phyloP scores from a whole-genome alignment of 2,797 vertebrate genomes.

The Acropternis orthonyx region DNA sequence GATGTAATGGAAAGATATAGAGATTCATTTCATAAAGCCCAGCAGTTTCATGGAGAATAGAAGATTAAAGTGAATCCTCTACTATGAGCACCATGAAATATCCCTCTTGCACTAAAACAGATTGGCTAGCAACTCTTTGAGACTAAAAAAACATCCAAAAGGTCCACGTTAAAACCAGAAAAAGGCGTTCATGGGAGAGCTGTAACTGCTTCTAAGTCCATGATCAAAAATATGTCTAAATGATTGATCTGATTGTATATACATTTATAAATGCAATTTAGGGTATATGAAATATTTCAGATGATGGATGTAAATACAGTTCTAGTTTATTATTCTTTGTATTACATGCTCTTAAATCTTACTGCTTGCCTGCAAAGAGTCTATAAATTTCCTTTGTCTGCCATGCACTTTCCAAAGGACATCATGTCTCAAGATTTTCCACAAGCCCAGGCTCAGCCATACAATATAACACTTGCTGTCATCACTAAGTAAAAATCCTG shows the following conservation, averaged over 20 bases:
- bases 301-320: not conserved
- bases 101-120: not conserved
- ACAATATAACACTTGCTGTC: not conserved
- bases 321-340: not conserved
- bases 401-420: not conserved
- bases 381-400: not conserved
- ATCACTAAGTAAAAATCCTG: not conserved
- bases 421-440: not conserved
- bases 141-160: not conserved
- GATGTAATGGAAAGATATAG: slow-evolving; percentile 4
- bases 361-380: not conserved
- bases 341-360: not conserved
- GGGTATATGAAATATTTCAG: not conserved
- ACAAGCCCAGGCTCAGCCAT: not conserved
- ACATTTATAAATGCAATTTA: not conserved
- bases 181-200: not conserved
- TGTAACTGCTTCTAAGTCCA: not conserved
- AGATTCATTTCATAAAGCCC: slow-evolving; percentile 12
- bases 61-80: not conserved
- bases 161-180: not conserved
- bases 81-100: not conserved
- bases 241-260: not conserved
- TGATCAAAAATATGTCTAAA: not conserved
- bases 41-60: slow-evolving; percentile 1
- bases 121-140: not conserved